Evolutionary conservation across 2,888 invertebrate species (phyloP), one percentile per base, ranked within the genome.

Genomic region (Melieria omissa): DNA sequence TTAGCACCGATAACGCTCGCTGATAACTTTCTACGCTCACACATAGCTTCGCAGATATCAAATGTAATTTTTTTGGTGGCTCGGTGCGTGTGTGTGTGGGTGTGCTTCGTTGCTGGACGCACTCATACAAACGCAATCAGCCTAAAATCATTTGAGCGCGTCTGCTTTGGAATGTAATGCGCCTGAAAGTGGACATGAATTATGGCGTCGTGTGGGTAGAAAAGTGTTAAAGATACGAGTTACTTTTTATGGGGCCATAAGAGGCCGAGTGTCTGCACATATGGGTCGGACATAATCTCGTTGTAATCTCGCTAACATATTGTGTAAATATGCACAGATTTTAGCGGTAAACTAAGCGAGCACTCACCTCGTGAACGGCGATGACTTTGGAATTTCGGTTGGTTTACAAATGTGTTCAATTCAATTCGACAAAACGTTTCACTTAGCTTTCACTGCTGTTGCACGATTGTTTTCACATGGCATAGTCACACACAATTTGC

Each of bases 221-320:
- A 5, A 52, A 52, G 9, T 52, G 14, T 52, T 52, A 52, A 52
- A 52, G 7, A 52, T 49, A 29, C 1, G 29, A 29, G 29, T 29
- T 29, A 52, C 12, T 52, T 52, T 52, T 52, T 52, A 52, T 52
- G 52, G 14, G 52, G 52, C 52, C 12, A 52, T 52, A 52, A 52
- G 52, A n/a, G 12, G 14, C 12, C 12, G 12, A 52, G 5, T 52
- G 14, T 52, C 12, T 52, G 52, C 52, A 6, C 52, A n/a, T 5
- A 52, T 52, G 52, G 29, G 29, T 52, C 14, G 52, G 12, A 6
- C 10, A 52, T 52, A 52, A 5, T n/a, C 2, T 10, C 49, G 8
- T 49, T 10, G 8, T 5, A 52, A 52, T n/a, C 12, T 12, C 14
- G 8, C n/a, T 52, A 52, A 52, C 52, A 52, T 52, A 52, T 52